These are phyloP conservation scores for Helarctos malayanus DNA, from an alignment of 2,797 vertebrate genomes.

Conservation along the genomic window DNA sequence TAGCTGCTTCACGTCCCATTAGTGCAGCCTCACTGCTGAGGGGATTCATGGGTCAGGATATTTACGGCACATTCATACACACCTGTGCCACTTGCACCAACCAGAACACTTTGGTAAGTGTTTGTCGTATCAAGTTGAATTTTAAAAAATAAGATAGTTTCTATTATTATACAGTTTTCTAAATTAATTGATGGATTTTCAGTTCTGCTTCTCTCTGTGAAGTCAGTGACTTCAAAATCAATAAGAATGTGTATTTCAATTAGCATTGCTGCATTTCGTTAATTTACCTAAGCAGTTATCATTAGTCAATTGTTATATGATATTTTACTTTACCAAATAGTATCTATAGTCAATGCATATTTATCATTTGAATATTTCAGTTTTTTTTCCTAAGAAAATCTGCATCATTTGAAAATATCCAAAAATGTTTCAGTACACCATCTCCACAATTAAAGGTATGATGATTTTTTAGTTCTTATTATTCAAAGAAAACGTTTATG, in stretches of 20 bases:
- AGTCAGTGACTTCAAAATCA: neutral
- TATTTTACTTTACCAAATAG: slow-evolving; percentile 18
- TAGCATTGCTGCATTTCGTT: slow-evolving; percentile 22
- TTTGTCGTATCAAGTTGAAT: neutral
- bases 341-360: neutral
- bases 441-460: slow-evolving; percentile 69
- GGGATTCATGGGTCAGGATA: neutral
- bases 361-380: slow-evolving; percentile 76
- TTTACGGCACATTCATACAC: neutral
- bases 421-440: neutral
- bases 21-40: neutral
- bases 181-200: neutral
- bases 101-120: neutral
- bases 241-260: slow-evolving; percentile 36
- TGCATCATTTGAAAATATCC: slow-evolving; percentile 68
- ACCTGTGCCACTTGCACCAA: neutral
- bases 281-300: slow-evolving; percentile 5
- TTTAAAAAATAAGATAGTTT: neutral
- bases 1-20: neutral
- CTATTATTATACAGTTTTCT: neutral
- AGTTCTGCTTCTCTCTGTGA: slow-evolving; percentile 2
- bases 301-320: neutral
- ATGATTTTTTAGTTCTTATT: slow-evolving; percentile 14
- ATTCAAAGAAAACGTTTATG: slow-evolving; percentile 28
- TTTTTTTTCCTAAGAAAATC: slow-evolving; percentile 56